These are phyloP conservation scores for Elysia chlorotica DNA, from an alignment of 1,140 invertebrate species.

Conservation along the genomic window DNA sequence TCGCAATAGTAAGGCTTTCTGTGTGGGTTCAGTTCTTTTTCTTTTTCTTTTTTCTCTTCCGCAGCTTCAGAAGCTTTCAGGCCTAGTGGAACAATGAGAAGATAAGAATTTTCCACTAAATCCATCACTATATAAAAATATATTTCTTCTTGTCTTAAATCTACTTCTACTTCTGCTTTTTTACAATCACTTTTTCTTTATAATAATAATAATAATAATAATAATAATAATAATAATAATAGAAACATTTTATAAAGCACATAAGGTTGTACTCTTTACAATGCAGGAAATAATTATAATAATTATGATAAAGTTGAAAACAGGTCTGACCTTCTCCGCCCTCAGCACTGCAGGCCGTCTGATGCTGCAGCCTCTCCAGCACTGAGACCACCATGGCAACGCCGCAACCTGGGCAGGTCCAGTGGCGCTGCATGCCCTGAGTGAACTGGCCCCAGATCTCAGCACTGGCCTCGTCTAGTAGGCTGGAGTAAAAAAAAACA, in stretches of 20 bases:
- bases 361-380: slow-evolving; percentile 63
- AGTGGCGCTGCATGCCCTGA: slow-evolving; percentile 57
- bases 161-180: neutral
- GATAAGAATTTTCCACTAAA: neutral
- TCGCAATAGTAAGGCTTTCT: slow-evolving; percentile 74
- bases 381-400: slow-evolving; percentile 55
- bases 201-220: neutral
- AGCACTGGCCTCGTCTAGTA: slow-evolving; percentile 53
- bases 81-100: slow-evolving; percentile 33
- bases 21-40: slow-evolving; percentile 68
- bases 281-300: too few relatives aligned
- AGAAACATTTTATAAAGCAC: too few relatives aligned
- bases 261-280: too few relatives aligned
- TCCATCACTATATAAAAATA: neutral
- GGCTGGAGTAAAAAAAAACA: too few relatives aligned
- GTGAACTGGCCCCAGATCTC: slow-evolving; percentile 50
- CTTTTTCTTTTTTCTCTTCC: slow-evolving; percentile 46
- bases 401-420: slow-evolving; percentile 63
- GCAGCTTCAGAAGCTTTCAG: slow-evolving; percentile 47
- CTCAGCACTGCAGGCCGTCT: slow-evolving; percentile 50
- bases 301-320: neutral
- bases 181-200: neutral
- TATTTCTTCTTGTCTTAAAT: neutral
- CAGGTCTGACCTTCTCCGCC: slow-evolving; percentile 26
- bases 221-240: neutral